Conservation (phyloP, 2,888 invertebrate genomes). For the Chrysotoxum bicinctum region DNA sequence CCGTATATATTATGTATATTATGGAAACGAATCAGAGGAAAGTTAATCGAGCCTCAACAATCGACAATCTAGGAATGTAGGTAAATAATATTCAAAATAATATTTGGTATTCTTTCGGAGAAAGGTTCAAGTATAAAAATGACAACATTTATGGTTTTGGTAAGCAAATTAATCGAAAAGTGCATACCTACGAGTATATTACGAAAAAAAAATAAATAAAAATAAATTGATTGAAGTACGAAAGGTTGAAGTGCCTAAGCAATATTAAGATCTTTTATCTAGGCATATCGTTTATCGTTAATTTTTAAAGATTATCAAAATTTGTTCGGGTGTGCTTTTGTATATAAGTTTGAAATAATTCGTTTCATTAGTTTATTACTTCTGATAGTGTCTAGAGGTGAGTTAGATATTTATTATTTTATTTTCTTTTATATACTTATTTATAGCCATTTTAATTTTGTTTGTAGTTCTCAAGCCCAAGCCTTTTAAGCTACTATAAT, state of each 20-base stretch:
- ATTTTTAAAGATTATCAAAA: background rate
- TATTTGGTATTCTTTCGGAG: too few species aligned
- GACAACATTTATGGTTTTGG: too few species aligned
- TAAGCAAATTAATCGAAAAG: background rate
- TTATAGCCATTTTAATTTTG: background rate
- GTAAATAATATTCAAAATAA: background rate
- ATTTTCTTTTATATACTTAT: background rate
- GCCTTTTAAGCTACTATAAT: conserved; percentile 39
- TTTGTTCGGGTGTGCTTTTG: background rate
- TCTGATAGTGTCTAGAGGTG: conserved; percentile 30
- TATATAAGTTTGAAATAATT: conserved; percentile 41
- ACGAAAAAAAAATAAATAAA: too few species aligned
- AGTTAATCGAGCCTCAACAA: too few species aligned
- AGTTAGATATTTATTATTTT: background rate
- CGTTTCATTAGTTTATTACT: background rate
- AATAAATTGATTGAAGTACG: background rate
- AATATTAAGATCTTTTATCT: conserved; percentile 17
- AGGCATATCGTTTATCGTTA: background rate
- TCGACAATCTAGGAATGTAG: too few species aligned
- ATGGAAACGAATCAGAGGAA: too few species aligned
- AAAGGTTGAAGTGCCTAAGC: background rate
- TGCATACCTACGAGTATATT: too few species aligned
- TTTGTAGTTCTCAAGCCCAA: background rate
- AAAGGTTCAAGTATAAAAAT: too few species aligned
- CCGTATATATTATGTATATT: too few species aligned